Percentiles rank a stretch among this genome's conserved stretches.
phyloP scores from a whole-genome alignment of 2,888 invertebrate species.

The Xestia ashworthii region DNA sequence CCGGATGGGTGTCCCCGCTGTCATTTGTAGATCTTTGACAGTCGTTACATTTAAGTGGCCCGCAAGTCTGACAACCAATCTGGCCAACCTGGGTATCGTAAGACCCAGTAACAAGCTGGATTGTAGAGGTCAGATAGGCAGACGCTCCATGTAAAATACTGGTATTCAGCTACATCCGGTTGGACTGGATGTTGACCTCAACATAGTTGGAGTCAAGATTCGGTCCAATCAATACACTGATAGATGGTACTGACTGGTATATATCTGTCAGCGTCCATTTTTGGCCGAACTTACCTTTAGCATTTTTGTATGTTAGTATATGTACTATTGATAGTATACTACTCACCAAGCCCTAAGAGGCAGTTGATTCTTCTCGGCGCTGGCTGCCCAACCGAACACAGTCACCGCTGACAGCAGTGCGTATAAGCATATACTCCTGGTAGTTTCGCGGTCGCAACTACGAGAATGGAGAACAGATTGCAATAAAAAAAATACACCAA shows the following conservation, averaged over 20 bases:
- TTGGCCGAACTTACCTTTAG: neutral
- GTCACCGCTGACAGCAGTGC: conserved; percentile 69
- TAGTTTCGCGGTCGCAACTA: conserved; percentile 75
- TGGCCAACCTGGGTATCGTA: neutral
- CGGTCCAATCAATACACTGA: neutral
- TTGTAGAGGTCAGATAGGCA: neutral
- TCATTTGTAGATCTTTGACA: neutral
- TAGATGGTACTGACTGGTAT: neutral
- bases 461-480: neutral
- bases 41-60: neutral
- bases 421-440: conserved; percentile 67
- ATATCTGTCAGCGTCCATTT: neutral
- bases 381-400: conserved; percentile 75
- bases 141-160: neutral
- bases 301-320: neutral
- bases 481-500: neutral
- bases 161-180: neutral
- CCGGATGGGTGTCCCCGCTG: neutral
- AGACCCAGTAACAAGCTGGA: neutral
- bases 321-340: conserved; percentile 13
- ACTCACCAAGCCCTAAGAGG: conserved; percentile 81
- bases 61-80: neutral
- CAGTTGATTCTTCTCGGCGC: conserved; percentile 76
- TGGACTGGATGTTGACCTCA: neutral
- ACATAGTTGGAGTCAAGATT: neutral